Percentiles rank a stretch among this genome's conserved stretches.
Conservation (phyloP, 2,888 invertebrate species). For the Drosophila barbarae region DNA sequence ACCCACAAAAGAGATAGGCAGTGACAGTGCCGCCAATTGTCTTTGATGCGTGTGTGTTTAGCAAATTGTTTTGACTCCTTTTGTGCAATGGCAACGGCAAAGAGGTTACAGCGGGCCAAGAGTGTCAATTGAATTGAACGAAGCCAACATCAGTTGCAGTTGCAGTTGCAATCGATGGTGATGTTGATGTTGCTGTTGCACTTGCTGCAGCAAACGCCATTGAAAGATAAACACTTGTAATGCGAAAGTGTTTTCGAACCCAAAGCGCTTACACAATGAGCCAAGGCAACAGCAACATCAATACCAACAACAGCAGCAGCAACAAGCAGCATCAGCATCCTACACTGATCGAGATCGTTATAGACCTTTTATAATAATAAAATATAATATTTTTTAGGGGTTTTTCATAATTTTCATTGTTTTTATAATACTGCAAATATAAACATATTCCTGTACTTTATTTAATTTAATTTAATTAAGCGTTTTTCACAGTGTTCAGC, state of each 20-base stretch:
- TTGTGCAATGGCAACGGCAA: conserved; percentile 35
- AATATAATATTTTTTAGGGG: background rate
- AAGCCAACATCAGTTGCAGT: conserved; percentile 35
- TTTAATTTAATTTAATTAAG: background rate
- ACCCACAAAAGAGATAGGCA: conserved; percentile 12
- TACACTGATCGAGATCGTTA: background rate
- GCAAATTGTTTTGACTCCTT: conserved; percentile 57
- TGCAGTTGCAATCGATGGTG: conserved; percentile 17
- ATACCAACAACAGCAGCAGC: conserved; percentile 16
- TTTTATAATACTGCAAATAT: background rate
- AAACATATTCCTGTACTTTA: background rate
- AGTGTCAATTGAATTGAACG: conserved; percentile 68
- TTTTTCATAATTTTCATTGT: background rate
- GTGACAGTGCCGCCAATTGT: conserved; percentile 48
- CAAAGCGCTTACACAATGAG: conserved; percentile 61
- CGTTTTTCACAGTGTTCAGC: background rate
- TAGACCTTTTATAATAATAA: background rate
- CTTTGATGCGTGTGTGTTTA: conserved; percentile 53
- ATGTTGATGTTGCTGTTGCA: conserved; percentile 21
- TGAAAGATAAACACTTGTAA: conserved; percentile 70
- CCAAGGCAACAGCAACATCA: conserved; percentile 32
- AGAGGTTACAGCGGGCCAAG: conserved; percentile 67
- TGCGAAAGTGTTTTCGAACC: conserved; percentile 62
- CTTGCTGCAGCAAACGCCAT: conserved; percentile 40
- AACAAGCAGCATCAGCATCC: conserved; percentile 5